These are phyloP conservation scores for Clarias fuscus DNA, from an alignment of 2,797 vertebrate species.

Conservation along the genomic window DNA sequence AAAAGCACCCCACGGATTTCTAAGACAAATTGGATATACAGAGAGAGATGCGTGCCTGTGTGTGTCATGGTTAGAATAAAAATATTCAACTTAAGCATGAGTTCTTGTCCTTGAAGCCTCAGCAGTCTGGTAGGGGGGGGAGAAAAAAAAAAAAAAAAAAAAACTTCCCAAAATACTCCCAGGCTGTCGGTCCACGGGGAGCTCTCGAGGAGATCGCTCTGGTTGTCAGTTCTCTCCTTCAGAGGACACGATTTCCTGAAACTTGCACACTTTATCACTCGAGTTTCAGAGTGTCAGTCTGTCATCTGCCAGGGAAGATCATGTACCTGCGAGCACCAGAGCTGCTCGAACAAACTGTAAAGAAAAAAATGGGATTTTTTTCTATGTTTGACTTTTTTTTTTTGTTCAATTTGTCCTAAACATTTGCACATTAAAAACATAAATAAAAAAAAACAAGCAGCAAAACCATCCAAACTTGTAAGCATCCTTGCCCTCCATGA, in stretches of 20 bases:
- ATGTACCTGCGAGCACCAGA: constrained; percentile 1
- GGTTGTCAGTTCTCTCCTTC: constrained; percentile 16
- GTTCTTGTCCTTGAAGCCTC: constrained; percentile 26
- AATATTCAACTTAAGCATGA: constrained; percentile 5
- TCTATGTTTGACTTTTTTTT: not conserved
- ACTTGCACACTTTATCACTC: constrained; percentile 9
- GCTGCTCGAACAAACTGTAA: not conserved
- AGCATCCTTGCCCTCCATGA: constrained; percentile 26
- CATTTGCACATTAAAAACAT: not conserved
- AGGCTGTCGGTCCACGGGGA: constrained; percentile 31
- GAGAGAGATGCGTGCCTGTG: not conserved
- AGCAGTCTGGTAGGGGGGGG: not conserved
- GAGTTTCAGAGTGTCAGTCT: constrained; percentile 3
- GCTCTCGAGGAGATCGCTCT: constrained; percentile 24
- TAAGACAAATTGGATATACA: not conserved
- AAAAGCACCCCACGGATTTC: not conserved
- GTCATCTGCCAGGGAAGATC: constrained; percentile 9
- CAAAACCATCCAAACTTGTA: not conserved
- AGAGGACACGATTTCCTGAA: constrained; percentile 35
- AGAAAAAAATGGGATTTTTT: not conserved
- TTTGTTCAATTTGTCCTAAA: not conserved
- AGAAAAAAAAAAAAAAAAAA: not conserved
- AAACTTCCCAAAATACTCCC: constrained; percentile 39
- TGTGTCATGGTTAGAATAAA: constrained; percentile 9
- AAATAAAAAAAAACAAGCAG: no score